Evolutionary conservation across 2,113 vertebrate species (phyloP).

Genomic region (Cynocephalus volans): DNA sequence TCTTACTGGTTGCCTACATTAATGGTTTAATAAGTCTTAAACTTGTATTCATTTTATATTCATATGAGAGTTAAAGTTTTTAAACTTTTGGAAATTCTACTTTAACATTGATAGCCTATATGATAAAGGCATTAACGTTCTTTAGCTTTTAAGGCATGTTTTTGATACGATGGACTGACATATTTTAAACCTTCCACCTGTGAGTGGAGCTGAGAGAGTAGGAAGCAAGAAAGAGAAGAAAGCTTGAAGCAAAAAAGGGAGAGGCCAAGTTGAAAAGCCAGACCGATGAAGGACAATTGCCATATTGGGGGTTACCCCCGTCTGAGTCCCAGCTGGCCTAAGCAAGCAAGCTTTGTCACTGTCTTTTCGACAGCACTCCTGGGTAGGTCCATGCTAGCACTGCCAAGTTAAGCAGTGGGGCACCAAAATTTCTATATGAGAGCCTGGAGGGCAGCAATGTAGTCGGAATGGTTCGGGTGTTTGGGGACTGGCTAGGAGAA

Average conservation of each 20-base stretch:
- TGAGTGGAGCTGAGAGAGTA: background rate
- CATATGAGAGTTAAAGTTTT: background rate
- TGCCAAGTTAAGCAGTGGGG: background rate
- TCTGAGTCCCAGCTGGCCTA: background rate
- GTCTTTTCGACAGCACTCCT: background rate
- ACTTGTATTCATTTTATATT: background rate
- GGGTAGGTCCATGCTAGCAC: background rate
- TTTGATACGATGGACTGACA: background rate
- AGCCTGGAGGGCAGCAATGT: background rate
- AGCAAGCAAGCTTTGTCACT: background rate
- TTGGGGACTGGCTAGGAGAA: background rate
- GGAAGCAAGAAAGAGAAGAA: slow-evolving; percentile 35
- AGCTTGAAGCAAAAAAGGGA: slow-evolving; percentile 38
- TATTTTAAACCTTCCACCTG: slow-evolving; percentile 15
- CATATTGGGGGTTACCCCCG: background rate
- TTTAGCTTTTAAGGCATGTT: background rate
- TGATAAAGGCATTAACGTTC: background rate
- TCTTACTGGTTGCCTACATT: background rate
- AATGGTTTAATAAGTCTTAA: slow-evolving; percentile 12
- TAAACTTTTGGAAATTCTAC: background rate
- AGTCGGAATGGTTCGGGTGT: background rate
- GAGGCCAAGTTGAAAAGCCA: background rate
- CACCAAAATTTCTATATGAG: background rate
- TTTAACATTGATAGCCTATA: background rate
- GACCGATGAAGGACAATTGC: background rate